Evolutionary conservation across 2,888 invertebrate genomes (phyloP), one percentile per base, ranked within the genome.

Genomic region (Melanostoma scalare): DNA sequence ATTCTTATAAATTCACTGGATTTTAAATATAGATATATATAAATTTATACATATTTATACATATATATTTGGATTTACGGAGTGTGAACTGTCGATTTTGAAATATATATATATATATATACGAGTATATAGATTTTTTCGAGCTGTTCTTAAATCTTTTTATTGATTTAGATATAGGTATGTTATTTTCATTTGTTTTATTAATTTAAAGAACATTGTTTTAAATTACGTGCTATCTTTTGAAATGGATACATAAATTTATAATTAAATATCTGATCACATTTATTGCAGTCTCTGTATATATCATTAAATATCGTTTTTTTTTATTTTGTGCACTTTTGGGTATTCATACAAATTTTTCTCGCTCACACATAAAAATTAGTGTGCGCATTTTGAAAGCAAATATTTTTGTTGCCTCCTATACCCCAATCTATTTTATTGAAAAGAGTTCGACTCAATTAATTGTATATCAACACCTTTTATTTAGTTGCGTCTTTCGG

Each of bases 281-380:
- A 91, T 91, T 90, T 90, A 89, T 90, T 91, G 91, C 91, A 91
- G 91, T 91, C 91, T 91, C 90, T 90, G 88, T 90, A 89, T 89
- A 89, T 88, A 88, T 87, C 87, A 85, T 86, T 87, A 86, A 86
- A 86, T 86, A 86, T 85, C 85, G 73, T 87, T 86, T 87, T 86
- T 86, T 87, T 63, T 74, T 86, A 6, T 8, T 40, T 46, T 6
- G 48, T 44, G 53, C 10, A 50, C 60, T 48, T 55, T 20, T 52
- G 44, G 35, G 44, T 46, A 56, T 42, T 68, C 50, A 46, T 35
- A 40, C 44, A 56, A 44, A 67, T 42, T 55, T 20, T 6, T 44
- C 38, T 52, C 10, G 30, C n/a, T 44, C 61, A 68, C 42, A 48
- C 46, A 67, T 67, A 52, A 48, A 53, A 38, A 40, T 55, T 60